A percentile compares a stretch with the other conserved stretches of the same genome.
Conservation (phyloP, 23 tunicate genomes). For the Diplosoma virens region DNA sequence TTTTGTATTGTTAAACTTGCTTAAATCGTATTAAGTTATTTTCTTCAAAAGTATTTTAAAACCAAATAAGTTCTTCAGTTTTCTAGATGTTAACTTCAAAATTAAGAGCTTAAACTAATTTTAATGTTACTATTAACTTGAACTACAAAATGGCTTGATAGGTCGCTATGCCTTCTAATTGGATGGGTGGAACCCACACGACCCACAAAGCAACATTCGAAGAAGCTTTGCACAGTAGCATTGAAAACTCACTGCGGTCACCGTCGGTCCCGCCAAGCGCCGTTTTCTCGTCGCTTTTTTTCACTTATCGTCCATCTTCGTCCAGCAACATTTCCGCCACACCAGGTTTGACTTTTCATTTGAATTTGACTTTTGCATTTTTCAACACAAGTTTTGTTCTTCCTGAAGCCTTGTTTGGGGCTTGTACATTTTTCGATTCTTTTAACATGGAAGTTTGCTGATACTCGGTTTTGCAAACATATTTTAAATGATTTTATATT, state of each 20-base stretch:
- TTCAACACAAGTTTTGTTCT: background rate
- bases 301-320: constrained; percentile 22
- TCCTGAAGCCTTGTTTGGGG: too few relatives aligned
- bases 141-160: too few relatives aligned
- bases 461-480: too few relatives aligned
- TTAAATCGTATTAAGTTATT: too few relatives aligned
- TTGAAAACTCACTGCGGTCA: constrained; percentile 72
- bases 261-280: constrained; percentile 64
- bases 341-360: background rate
- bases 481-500: too few relatives aligned
- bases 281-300: constrained; percentile 66
- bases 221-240: constrained; percentile 82
- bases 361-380: background rate
- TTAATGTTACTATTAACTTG: too few relatives aligned
- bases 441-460: background rate
- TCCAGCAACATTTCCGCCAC: background rate
- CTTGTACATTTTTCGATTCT: background rate
- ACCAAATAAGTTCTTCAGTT: too few relatives aligned
- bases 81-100: too few relatives aligned
- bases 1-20: too few relatives aligned
- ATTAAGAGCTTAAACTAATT: too few relatives aligned
- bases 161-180: constrained; percentile 68
- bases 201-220: constrained; percentile 75
- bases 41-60: too few relatives aligned
- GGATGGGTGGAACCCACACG: constrained; percentile 76